phyloP scores from a whole-genome alignment of 2,113 vertebrate genomes.

The Mirza zaza region DNA sequence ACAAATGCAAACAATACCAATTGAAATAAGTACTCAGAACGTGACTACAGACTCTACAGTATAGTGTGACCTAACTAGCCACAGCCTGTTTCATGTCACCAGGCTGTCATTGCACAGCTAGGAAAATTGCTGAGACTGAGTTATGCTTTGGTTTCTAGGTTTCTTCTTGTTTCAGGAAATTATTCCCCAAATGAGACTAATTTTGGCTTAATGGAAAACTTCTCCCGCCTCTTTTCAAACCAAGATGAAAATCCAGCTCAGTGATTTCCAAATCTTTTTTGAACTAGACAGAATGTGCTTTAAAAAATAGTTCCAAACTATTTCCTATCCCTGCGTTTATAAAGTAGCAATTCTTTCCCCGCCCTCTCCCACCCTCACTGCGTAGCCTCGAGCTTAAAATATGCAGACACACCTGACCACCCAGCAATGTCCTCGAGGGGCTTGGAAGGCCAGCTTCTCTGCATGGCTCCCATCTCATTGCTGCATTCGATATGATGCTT shows the following conservation, averaged over 20 bases:
- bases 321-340: not conserved
- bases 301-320: not conserved
- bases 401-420: not conserved
- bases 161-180: not conserved
- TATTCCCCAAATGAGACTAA: not conserved
- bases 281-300: not conserved
- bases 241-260: not conserved
- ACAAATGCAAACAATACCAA: not conserved
- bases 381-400: not conserved
- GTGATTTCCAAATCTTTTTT: not conserved
- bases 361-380: not conserved
- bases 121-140: not conserved
- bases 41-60: accelerated
- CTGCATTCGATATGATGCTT: not conserved
- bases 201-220: not conserved
- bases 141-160: not conserved
- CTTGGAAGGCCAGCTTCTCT: not conserved
- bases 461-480: accelerated
- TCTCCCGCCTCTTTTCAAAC: not conserved
- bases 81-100: not conserved
- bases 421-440: not conserved
- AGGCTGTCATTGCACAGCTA: not conserved
- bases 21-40: not conserved
- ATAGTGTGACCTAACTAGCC: not conserved
- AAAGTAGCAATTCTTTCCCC: not conserved